These are phyloP conservation scores for Tachina fera DNA, from an alignment of 2,888 invertebrate species.

Conservation along the genomic window DNA sequence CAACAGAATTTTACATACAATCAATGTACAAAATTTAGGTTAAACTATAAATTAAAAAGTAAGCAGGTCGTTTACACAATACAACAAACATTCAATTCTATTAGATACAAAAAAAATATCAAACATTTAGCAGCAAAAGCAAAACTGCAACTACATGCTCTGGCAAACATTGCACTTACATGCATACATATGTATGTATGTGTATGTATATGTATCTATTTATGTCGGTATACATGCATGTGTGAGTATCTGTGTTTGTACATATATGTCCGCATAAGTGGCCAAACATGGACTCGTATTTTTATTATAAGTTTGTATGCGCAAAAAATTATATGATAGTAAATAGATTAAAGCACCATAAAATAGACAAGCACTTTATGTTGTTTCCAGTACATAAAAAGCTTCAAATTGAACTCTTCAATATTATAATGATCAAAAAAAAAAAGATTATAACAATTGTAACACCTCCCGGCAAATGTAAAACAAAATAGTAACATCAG, in stretches of 20 bases:
- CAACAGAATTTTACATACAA: conserved; percentile 30
- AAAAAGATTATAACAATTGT: not conserved
- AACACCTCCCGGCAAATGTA: conserved; percentile 10
- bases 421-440: conserved; percentile 8
- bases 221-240: not conserved
- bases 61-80: conserved; percentile 62
- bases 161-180: conserved; percentile 24
- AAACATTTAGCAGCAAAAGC: conserved; percentile 20
- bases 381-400: conserved; percentile 29
- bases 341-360: conserved; percentile 33
- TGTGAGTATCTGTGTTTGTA: not conserved
- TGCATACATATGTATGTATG: not conserved
- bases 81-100: conserved; percentile 25
- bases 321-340: not conserved
- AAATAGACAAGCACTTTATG: conserved; percentile 40
- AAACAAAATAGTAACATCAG: not conserved
- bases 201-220: not conserved
- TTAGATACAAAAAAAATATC: conserved; percentile 31
- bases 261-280: conserved; percentile 7
- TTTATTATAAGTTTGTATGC: not conserved
- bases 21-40: conserved; percentile 58
- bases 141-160: conserved; percentile 42
- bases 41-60: conserved; percentile 69
- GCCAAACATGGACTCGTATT: conserved; percentile 18
- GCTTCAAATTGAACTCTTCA: conserved; percentile 9